Conservation (phyloP, 2,113 vertebrate genomes). For the Oxygymnocypris stewartii region DNA sequence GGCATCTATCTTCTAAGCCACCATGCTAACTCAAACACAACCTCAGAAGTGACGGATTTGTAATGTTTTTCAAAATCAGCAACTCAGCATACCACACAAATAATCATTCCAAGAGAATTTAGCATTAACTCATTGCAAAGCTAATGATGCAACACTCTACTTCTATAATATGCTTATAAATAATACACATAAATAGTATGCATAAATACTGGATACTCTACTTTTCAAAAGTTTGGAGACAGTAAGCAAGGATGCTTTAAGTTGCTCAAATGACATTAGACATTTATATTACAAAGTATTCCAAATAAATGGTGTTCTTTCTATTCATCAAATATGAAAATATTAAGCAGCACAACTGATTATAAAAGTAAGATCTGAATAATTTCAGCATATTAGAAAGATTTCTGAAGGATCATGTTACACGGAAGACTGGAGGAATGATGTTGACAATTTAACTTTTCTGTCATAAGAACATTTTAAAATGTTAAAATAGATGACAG, state of each 20-base stretch:
- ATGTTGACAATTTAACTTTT: not conserved
- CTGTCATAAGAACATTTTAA: not conserved
- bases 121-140: not conserved
- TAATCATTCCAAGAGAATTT: not conserved
- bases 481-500: not conserved
- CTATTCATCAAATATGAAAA: not conserved
- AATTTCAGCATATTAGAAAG: not conserved
- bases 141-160: not conserved
- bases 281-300: not conserved
- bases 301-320: not conserved
- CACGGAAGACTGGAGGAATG: not conserved
- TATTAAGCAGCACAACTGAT: not conserved
- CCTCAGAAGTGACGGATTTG: not conserved
- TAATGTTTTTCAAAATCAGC: not conserved
- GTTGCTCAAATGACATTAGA: not conserved
- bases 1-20: not conserved
- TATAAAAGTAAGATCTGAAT: not conserved
- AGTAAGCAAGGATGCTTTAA: not conserved
- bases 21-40: not conserved
- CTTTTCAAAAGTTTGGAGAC: not conserved
- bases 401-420: not conserved
- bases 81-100: not conserved
- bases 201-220: not conserved
- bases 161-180: not conserved
- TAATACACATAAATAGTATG: not conserved